Evolutionary conservation across 2,888 invertebrate species (phyloP), one percentile per base, ranked within the genome.

Genomic region (Linyphia triangularis): DNA sequence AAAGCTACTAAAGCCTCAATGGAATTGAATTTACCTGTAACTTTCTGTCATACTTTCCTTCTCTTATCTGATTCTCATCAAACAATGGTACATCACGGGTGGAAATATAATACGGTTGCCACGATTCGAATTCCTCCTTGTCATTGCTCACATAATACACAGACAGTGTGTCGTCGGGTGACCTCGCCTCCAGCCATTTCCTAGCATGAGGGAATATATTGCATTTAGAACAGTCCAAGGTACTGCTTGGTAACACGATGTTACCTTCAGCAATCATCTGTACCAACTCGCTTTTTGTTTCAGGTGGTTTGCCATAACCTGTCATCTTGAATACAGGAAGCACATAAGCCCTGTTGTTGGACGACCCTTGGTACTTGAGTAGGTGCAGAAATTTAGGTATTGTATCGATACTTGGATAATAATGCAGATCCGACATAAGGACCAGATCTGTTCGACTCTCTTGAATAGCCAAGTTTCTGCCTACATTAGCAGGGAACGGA

Each of bases 51-150:
- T 89, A 78, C 59, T 77, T 86, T 9, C 91, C 91, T 73, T 91
- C 91, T 81, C 91, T 90, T 4, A 75, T 88, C 24, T 91, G 90
- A n/a, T 91, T 75, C 69, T 91, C 91, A 43, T 91, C 91, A 70
- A 90, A 91, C 0, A 70, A 19, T 1, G 91, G 91, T n/a, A 85
- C 84, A 33, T 77, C 77, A n/a, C 90, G 51, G 2, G 79, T 88
- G 9, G 91, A 90, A 6, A 91, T 90, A 57, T 91, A 91, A 43
- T 90, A 89, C 7, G 91, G 91, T 61, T 91, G 91, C 91, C 91
- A 91, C 16, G 88, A 88, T 83, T 83, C 78, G 26, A 88, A 78
- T 40, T 88, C 81, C 19, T 88, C 81, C 33, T 81, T 78, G 24
- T 83, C 81, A 16, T 57, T 67, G 28, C 82, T 88, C n/a, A 88